Conservation (phyloP, 2,888 invertebrate species). For the Alloplasta piceator region DNA sequence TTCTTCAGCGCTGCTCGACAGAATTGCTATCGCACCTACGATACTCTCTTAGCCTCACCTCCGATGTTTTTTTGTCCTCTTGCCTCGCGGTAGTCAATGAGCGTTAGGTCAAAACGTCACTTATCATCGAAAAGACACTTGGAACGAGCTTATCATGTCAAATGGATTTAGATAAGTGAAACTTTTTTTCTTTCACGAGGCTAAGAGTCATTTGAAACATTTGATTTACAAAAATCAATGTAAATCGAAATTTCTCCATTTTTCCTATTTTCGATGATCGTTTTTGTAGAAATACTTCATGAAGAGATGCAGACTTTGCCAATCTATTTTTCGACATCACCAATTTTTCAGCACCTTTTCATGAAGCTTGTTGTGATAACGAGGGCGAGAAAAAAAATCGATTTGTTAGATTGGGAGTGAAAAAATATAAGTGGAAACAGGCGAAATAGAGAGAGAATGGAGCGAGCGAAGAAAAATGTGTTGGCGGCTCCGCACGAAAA, state of each 20-base stretch:
- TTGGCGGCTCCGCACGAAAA: background rate
- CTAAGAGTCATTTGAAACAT: too few species aligned
- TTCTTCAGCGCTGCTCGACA: constrained; percentile 25
- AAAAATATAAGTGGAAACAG: background rate
- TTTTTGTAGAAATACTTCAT: background rate
- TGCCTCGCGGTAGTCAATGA: constrained; percentile 28
- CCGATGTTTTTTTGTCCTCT: constrained; percentile 14
- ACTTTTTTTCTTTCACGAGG: too few species aligned
- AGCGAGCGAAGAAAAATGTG: background rate
- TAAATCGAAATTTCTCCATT: background rate
- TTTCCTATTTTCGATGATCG: background rate
- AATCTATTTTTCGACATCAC: background rate
- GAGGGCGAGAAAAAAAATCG: background rate
- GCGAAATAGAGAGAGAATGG: background rate
- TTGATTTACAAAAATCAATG: background rate
- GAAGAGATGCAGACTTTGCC: background rate
- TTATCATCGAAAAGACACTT: background rate
- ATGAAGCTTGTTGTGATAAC: too few species aligned
- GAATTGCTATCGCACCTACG: background rate
- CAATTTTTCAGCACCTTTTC: too few species aligned
- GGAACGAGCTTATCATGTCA: too few species aligned
- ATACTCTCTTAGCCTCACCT: constrained; percentile 6
- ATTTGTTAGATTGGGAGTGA: constrained; percentile 12
- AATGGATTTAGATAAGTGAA: too few species aligned
- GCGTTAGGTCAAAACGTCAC: constrained; percentile 34